Base-by-base conservation (phyloP, 2,888 invertebrate genomes). In the Clitarchus hookeri region DNA sequence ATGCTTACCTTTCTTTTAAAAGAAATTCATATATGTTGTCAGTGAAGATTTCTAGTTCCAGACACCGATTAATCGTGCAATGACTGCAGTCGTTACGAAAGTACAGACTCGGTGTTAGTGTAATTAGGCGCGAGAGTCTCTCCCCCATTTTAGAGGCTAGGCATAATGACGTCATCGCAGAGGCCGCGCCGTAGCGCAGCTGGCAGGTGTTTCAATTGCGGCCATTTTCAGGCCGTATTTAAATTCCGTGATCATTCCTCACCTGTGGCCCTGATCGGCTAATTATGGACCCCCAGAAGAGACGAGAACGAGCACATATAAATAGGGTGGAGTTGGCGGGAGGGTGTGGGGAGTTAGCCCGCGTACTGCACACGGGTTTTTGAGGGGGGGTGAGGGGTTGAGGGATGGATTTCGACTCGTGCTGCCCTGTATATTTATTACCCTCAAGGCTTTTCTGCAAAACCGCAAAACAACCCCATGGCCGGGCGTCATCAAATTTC, bases 401-500 rank as follows among this genome's bases (percentile, higher is more conserved):
- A 84, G 86, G 87, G 88, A 86, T 85, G 87, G 87, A 87, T 87
- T 44, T 82, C 27, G 44, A 82, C 82, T 65, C 65, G 65, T 65
- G 65, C 65, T 82, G 27, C 36, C 27, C 85, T 87, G 88, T 87
- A 87, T 88, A 88, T 88, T 88, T 88, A 88, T 88, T 87, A 87
- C 87, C 88, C 88, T 87, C 88, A 88, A 88, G 88, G 88, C 88
- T 88, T 87, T 87, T 86, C 87, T 87, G 87, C 87, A 87, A 88
- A 88, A 88, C 88, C 88, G 86, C 88, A 83, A 88, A 88, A 88
- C 88, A 88, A 87, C 84, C 86, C 87, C 86, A 87, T 85, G 85
- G 77, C 83, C 84, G 86, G 85, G 84, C 86, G 87, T 88, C 86
- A 88, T 86, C 88, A 86, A 82, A 87, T 87, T 87, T 82, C 82